These are phyloP conservation scores for Ptychadena robeensis DNA, from an alignment of 2,797 vertebrate species.

Conservation along the genomic window DNA sequence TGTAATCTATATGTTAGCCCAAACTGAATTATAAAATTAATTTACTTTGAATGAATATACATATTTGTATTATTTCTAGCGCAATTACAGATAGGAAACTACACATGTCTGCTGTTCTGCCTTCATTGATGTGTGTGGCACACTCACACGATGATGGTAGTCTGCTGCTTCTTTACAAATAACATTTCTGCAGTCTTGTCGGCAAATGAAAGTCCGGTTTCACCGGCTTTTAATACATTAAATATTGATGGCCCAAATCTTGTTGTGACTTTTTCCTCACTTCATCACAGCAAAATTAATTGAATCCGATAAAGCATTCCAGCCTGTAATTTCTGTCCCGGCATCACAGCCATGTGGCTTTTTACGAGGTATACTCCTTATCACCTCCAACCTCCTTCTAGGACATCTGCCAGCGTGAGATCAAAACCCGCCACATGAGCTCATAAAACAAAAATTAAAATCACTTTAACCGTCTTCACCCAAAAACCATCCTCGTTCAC, in stretches of 20 bases:
- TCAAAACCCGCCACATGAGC: conserved; percentile 22
- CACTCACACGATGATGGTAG: neutral
- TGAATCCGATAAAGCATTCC: conserved; percentile 31
- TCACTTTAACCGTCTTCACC: conserved; percentile 7
- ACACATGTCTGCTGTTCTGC: too few relatives aligned
- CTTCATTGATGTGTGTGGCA: neutral
- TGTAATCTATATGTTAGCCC: too few relatives aligned
- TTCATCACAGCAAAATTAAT: conserved; percentile 31
- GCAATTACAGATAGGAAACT: too few relatives aligned
- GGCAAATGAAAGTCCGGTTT: conserved; percentile 4
- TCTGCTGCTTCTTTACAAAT: neutral
- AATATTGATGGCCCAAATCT: conserved; percentile 36
- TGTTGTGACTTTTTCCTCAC: conserved; percentile 38
- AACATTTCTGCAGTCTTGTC: neutral
- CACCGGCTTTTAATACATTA: conserved; percentile 32
- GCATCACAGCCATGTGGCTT: conserved; percentile 8
- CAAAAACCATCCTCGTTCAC: conserved; percentile 9
- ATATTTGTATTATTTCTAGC: too few relatives aligned
- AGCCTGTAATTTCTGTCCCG: conserved; percentile 20
- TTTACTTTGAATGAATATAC: too few relatives aligned
- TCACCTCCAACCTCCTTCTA: conserved; percentile 49
- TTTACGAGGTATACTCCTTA: conserved; percentile 49
- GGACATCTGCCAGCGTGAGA: conserved; percentile 21
- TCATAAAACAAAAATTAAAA: conserved; percentile 43
- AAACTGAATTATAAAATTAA: too few relatives aligned